Evolutionary conservation across 2,113 vertebrate genomes (phyloP), one percentile per base, ranked within the genome.

Genomic region (Podocnemis expansa): DNA sequence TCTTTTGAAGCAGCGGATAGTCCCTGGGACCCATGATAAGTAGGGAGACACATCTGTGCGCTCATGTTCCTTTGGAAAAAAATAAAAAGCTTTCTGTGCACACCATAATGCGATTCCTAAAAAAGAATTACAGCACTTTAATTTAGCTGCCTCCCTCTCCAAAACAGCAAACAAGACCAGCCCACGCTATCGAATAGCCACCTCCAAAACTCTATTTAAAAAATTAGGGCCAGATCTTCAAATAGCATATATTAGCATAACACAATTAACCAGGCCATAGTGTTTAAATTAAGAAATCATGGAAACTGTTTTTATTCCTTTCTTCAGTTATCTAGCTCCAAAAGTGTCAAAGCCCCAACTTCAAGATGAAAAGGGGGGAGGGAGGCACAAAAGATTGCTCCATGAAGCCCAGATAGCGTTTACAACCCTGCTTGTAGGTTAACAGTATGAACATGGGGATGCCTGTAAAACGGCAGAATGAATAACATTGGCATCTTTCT

Each of bases 1-100:
- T 87, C 21, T 82, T 80, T 70, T 82, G 84, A 34, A 84, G 87
- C 86, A 43, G 73, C 4, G 34, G 60, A 76, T 89, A 78, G 38
- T 75, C 0, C 0, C n/a, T 38, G 12, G 24, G 16, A 7, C 78
- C 67, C 84, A 76, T 3, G 14, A 54, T 86, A 67, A 87, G 6
- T 47, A 47, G 47, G 51, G 38, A 10, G 63, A n/a, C 1, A 1
- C 25, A 6, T 16, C 54, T 70, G 22, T 4, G 2, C 8, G 11
- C 47, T 25, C 41, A 70, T 31, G 6, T 22, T 43, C 10, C 22
- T 76, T 43, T 14, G 12, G 16, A 45, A 76, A 75, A 75, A 45
- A 45, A 45, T 14, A 27, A 13, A 76, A 76, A 76, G 13, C 12
- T 87, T 85, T 43, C 49, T 4, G 14, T 9, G 70, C 2, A 1